phyloP scores from a whole-genome alignment of 2,113 vertebrate species.

The Platanista minor region DNA sequence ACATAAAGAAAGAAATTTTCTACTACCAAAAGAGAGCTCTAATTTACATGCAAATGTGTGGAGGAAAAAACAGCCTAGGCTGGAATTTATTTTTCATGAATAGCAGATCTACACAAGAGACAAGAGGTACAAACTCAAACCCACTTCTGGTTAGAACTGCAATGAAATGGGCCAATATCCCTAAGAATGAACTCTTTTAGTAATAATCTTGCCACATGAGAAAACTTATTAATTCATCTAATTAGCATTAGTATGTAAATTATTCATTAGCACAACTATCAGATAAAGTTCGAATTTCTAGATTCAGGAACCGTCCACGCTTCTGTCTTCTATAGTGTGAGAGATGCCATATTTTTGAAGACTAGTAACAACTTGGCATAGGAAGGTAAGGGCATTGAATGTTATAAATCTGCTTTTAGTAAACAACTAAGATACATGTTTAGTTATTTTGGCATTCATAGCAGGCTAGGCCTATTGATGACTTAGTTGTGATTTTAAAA shows the following conservation, averaged over 20 bases:
- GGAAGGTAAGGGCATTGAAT: background rate
- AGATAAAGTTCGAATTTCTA: slow-evolving; percentile 65
- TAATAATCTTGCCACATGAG: slow-evolving; percentile 63
- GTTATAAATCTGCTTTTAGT: background rate
- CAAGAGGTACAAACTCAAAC: slow-evolving; percentile 41
- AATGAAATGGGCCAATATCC: slow-evolving; percentile 35
- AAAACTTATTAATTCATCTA: slow-evolving; percentile 70
- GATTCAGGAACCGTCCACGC: slow-evolving; percentile 24
- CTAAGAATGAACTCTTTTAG: slow-evolving; percentile 56
- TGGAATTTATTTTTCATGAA: slow-evolving; percentile 32
- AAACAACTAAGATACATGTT: background rate
- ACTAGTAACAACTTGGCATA: background rate
- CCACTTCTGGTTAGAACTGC: background rate
- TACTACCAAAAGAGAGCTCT: slow-evolving; percentile 42
- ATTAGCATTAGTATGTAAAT: slow-evolving; percentile 72
- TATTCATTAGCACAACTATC: slow-evolving; percentile 66
- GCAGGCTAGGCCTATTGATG: background rate
- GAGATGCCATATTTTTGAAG: slow-evolving; percentile 7
- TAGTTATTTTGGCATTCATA: background rate
- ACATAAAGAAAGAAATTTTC: slow-evolving; percentile 44
- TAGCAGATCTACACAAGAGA: slow-evolving; percentile 22
- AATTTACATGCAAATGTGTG: slow-evolving; percentile 71
- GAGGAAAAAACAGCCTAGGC: slow-evolving; percentile 23
- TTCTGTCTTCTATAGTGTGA: background rate
- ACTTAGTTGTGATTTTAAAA: background rate